Conservation (phyloP, 2,113 vertebrate genomes). For the Eidolon helvum region DNA sequence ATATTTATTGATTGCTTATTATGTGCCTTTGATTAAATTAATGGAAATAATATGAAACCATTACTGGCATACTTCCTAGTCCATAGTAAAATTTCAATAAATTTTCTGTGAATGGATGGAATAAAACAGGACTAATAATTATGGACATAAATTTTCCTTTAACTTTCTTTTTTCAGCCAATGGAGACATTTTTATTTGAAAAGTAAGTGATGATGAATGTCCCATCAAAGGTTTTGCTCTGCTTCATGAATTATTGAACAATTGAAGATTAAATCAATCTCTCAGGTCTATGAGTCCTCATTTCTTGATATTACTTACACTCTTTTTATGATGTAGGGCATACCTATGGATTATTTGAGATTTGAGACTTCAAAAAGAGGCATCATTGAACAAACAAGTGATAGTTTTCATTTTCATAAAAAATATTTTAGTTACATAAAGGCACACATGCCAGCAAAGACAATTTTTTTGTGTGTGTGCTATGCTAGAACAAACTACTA, state of each 20-base stretch:
- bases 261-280: constrained; percentile 17
- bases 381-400: neutral
- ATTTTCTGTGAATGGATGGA: neutral
- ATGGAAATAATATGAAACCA: neutral
- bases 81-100: neutral
- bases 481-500: neutral
- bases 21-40: neutral
- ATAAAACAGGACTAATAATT: neutral
- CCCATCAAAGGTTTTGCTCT: neutral
- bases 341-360: constrained; percentile 14
- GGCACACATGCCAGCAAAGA: neutral
- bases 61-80: neutral
- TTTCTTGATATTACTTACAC: neutral
- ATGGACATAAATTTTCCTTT: neutral
- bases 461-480: neutral
- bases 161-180: neutral
- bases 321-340: constrained; percentile 40
- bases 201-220: neutral
- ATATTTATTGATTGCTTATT: neutral
- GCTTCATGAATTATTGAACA: neutral
- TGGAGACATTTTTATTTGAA: constrained; percentile 21
- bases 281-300: neutral
- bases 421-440: neutral
- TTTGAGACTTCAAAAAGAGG: constrained; percentile 44
- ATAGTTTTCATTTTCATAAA: neutral